Evolutionary conservation across 2,888 invertebrate genomes (phyloP).

Genomic region (Danaus chrysippus): DNA sequence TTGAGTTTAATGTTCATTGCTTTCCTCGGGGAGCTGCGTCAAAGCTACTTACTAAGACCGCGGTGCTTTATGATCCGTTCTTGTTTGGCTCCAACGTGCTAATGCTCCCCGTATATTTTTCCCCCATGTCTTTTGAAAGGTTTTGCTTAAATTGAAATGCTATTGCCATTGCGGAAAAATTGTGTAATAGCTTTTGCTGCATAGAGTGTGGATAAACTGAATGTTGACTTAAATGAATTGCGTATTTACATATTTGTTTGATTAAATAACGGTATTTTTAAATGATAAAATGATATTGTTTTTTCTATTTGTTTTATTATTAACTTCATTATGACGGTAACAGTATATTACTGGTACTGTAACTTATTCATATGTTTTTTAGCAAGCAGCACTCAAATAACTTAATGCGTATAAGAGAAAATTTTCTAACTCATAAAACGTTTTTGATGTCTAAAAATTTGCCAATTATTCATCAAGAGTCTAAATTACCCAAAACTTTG

Average conservation of each 20-base stretch:
- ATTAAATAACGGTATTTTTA: neutral
- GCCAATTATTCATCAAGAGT: no score
- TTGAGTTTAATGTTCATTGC: slow-evolving; percentile 36
- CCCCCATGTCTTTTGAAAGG: slow-evolving; percentile 27
- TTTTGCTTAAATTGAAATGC: slow-evolving; percentile 26
- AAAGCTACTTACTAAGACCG: slow-evolving; percentile 40
- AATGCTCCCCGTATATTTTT: slow-evolving; percentile 32
- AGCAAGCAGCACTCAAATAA: no score
- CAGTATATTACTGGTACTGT: no score
- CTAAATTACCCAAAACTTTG: no score
- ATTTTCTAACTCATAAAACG: no score
- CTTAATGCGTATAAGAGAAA: no score
- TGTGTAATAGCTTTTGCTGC: neutral
- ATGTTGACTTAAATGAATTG: neutral
- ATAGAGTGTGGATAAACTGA: neutral
- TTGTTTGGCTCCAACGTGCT: slow-evolving; percentile 35
- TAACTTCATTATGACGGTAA: no score
- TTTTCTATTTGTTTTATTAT: no score
- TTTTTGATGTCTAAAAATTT: no score
- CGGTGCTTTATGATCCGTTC: slow-evolving; percentile 42
- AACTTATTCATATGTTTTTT: no score
- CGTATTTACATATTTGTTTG: neutral
- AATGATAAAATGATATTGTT: no score
- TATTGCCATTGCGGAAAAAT: slow-evolving; percentile 2
- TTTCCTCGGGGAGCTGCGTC: slow-evolving; percentile 31